Percentiles rank a stretch among this genome's conserved stretches.
Conservation (phyloP, 2,113 vertebrate species). For the Lamprologus lemairii region DNA sequence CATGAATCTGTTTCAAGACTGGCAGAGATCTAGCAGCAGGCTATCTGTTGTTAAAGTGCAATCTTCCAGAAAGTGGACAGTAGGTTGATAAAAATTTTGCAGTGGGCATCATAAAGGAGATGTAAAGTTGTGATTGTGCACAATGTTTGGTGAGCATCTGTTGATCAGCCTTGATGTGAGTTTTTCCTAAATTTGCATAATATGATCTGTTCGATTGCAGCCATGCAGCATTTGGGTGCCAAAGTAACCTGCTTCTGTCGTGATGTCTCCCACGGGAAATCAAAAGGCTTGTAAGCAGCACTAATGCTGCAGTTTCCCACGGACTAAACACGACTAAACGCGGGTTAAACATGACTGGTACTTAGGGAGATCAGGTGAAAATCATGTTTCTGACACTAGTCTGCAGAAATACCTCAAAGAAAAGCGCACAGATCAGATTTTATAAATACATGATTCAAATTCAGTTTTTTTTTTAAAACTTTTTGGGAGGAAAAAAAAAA, state of each 20-base stretch:
- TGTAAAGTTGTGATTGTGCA: not conserved
- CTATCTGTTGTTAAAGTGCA: not conserved
- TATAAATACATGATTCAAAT: not conserved
- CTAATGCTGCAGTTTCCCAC: slow-evolving; percentile 64
- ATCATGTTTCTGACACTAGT: not conserved
- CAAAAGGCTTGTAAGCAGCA: slow-evolving; percentile 31
- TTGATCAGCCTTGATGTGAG: not conserved
- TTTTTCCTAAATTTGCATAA: slow-evolving; percentile 9
- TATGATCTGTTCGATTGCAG: not conserved
- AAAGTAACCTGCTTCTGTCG: slow-evolving; percentile 40
- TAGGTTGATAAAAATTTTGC: not conserved
- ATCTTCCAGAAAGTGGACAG: not conserved
- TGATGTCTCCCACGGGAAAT: slow-evolving; percentile 58
- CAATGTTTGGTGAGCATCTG: not conserved
- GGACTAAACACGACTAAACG: not conserved
- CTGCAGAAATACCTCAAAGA: not conserved
- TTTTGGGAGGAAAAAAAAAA: not conserved
- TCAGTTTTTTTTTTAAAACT: not conserved
- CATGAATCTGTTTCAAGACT: not conserved
- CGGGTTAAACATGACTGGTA: slow-evolving; percentile 11
- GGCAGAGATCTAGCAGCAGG: not conserved
- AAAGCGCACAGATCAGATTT: not conserved
- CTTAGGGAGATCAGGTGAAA: slow-evolving; percentile 3
- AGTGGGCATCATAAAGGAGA: not conserved
- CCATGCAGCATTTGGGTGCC: not conserved